Base-by-base conservation (phyloP, 2,113 vertebrate species). In the Tupaia tana region DNA sequence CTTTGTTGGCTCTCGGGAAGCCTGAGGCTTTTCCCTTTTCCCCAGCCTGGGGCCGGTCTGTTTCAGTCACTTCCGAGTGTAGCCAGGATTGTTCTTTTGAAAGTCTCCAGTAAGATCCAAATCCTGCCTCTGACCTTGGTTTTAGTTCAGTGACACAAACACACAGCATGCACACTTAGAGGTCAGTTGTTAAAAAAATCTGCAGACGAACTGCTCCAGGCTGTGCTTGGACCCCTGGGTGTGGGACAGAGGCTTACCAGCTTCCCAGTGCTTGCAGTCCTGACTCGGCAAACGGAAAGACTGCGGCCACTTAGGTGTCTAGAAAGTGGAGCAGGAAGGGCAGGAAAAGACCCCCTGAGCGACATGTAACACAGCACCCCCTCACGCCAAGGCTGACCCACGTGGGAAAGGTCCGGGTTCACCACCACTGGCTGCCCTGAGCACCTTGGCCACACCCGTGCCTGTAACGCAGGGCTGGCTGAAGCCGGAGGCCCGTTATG, bases 41-140 rank as follows among this genome's bases (percentile, higher is more conserved):
- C 80, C 67, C 75, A 64, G 87, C 83, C 71, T 34, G 29, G 84
- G 93, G 89, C 82, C 63, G 9, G 34, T 75, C 94, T 97, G 94
- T 97, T 97, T 95, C 94, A 89, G 93, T 90, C 83, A 73, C 91
- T 74, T 77, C 22, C 66, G n/a, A 59, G 71, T 59, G 29, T 85
- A 59, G 77, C 63, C 90, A 87, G 66, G 81, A 61, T 59, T 81
- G 75, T 90, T 80, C 75, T 93, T 93, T 82, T 92, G 83, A 91
- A 97, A 92, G 81, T 27, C 77, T 59, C 15, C 4, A 67, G 66
- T 74, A n/a, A 90, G 4, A 83, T 25, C 89, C 70, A 66, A 95
- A 94, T 78, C 82, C 77, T 58, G 56, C 64, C 31, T 79, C 78
- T 87, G 93, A 82, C 70, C 66, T 75, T 90, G 83, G 79, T 52